Percentiles rank a stretch among this genome's conserved stretches.
Evolutionary conservation across 2,113 vertebrate genomes (phyloP).

Genomic region (Saguinus imperator): DNA sequence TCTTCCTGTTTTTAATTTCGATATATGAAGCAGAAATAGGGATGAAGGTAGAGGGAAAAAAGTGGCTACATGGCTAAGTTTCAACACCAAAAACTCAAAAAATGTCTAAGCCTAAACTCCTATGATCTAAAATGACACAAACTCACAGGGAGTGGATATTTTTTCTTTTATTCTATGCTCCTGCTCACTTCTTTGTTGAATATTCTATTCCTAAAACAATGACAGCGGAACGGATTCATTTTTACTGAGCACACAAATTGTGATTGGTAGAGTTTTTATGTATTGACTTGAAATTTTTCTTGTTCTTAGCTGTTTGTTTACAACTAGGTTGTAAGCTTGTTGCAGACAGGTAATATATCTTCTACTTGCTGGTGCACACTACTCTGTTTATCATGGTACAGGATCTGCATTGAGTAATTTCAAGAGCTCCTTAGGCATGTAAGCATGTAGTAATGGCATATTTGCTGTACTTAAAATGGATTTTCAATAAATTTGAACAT

Average conservation of each 20-base stretch:
- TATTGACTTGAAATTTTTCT: background rate
- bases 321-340: background rate
- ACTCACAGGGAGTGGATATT: background rate
- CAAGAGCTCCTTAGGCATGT: background rate
- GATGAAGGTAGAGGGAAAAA: background rate
- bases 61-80: background rate
- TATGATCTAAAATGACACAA: background rate
- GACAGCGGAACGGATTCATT: background rate
- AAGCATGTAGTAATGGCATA: background rate
- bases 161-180: background rate
- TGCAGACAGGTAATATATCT: background rate
- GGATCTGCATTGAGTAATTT: background rate
- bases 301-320: constrained; percentile 1
- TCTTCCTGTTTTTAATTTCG: background rate
- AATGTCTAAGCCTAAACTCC: background rate
- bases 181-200: background rate
- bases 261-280: background rate
- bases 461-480: background rate
- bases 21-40: background rate
- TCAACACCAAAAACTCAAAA: background rate
- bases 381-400: too few relatives aligned
- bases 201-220: background rate
- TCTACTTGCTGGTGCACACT: background rate
- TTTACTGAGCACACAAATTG: background rate
- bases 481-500: constrained; percentile 15